phyloP scores from a whole-genome alignment of 2,113 vertebrate species.

The Psilopsiagon aymara region DNA sequence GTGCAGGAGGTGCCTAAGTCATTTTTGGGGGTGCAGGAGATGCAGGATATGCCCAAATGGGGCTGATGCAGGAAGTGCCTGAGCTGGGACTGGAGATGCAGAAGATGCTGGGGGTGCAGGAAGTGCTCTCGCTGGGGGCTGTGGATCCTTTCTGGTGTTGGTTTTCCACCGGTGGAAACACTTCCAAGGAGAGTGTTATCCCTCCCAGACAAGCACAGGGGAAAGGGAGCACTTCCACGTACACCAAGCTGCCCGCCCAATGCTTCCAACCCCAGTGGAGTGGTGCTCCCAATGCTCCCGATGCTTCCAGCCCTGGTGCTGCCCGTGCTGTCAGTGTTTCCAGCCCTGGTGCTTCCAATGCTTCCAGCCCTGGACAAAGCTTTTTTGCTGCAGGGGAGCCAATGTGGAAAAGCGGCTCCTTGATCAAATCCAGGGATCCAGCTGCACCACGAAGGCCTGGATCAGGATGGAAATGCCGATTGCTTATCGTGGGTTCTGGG shows the following conservation, averaged over 20 bases:
- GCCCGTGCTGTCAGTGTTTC: not conserved
- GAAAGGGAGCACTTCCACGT: not conserved
- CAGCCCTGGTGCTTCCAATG: not conserved
- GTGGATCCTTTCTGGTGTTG: not conserved
- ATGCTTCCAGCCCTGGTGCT: not conserved
- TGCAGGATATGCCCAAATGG: not conserved
- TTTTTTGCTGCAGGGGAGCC: not conserved
- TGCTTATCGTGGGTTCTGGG: not conserved
- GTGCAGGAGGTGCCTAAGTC: not conserved
- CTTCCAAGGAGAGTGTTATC: not conserved
- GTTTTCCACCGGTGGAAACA: not conserved
- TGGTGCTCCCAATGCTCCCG: not conserved
- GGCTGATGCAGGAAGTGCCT: not conserved
- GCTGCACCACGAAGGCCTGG: not conserved
- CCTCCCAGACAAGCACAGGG: not conserved
- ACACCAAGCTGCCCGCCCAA: not conserved
- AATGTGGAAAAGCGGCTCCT: not conserved
- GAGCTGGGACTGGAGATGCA: not conserved
- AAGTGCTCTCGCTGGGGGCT: not conserved
- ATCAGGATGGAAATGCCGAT: not conserved
- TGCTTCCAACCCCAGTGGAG: not conserved
- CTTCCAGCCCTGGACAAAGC: not conserved
- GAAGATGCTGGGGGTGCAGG: not conserved
- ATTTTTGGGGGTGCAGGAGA: not conserved
- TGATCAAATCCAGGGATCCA: not conserved